These are phyloP conservation scores for Ichneumoninae sp. DNA, from an alignment of 2,888 invertebrate species.

Conservation along the genomic window DNA sequence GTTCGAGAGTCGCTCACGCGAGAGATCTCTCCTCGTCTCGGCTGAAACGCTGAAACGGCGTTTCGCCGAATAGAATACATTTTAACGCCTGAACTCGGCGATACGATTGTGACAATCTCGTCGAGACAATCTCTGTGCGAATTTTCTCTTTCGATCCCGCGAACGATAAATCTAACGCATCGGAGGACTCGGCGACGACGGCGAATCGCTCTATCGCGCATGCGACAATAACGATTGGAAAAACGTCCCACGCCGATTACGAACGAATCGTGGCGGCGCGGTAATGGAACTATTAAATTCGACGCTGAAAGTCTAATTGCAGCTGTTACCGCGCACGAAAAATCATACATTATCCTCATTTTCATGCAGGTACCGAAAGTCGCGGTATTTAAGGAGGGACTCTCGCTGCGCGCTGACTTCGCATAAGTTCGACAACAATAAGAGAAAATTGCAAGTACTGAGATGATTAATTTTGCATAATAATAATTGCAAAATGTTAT, in stretches of 20 bases:
- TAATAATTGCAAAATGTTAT: too few relatives aligned
- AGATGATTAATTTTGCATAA: too few relatives aligned
- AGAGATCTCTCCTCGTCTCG: slow-evolving; percentile 5
- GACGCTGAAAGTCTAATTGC: slow-evolving; percentile 11
- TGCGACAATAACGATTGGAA: slow-evolving; percentile 18
- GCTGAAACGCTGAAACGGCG: background rate
- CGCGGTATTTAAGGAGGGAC: background rate
- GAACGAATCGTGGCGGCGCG: background rate
- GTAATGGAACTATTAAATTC: slow-evolving; percentile 28
- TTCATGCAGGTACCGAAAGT: background rate
- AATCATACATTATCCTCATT: background rate
- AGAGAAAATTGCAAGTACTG: too few relatives aligned
- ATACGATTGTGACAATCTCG: slow-evolving; percentile 22
- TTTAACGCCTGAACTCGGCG: slow-evolving; percentile 12
- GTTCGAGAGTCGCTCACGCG: slow-evolving; percentile 4
- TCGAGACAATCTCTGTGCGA: slow-evolving; percentile 46
- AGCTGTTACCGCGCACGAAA: background rate
- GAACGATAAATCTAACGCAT: slow-evolving; percentile 38
- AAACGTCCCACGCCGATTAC: slow-evolving; percentile 56
- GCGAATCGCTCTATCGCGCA: slow-evolving; percentile 4
- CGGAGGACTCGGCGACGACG: slow-evolving; percentile 40
- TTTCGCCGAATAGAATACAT: slow-evolving; percentile 13
- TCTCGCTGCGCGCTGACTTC: too few relatives aligned
- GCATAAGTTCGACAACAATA: too few relatives aligned
- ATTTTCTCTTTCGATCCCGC: slow-evolving; percentile 37